Conservation (phyloP, 2,113 vertebrate genomes). For the Rutilus rutilus region DNA sequence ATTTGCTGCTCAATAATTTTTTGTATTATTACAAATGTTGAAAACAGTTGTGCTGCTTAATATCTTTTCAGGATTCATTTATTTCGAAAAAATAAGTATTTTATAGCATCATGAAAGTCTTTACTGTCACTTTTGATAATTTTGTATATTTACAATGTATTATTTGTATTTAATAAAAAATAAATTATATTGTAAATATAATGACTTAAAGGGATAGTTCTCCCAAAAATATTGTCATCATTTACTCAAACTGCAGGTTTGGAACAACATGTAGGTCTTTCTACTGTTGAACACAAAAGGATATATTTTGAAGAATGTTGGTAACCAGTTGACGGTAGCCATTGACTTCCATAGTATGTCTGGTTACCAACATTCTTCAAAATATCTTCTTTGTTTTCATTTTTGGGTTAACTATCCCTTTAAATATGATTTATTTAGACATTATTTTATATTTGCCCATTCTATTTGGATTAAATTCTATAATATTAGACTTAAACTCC, state of each 20-base stretch:
- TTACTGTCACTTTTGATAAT: background rate
- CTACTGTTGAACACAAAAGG: too few species aligned
- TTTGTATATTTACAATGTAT: background rate
- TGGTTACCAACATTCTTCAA: too few species aligned
- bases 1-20: too few species aligned
- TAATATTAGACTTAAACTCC: background rate
- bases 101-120: background rate
- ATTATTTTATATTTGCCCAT: background rate
- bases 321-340: too few species aligned
- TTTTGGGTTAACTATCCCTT: too few species aligned
- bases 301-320: too few species aligned
- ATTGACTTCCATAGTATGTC: too few species aligned
- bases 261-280: too few species aligned
- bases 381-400: too few species aligned
- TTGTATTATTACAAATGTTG: background rate
- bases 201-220: background rate
- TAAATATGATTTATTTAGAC: background rate
- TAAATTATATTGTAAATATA: background rate
- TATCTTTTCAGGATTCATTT: background rate
- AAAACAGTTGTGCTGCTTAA: background rate
- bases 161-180: background rate
- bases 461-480: too few species aligned
- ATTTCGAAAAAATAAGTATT: background rate
- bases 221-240: too few species aligned
- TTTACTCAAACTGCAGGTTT: too few species aligned